Evolutionary conservation across 2,888 invertebrate genomes (phyloP), one percentile per base, ranked within the genome.

Genomic region (Toxonevra muliebris): DNA sequence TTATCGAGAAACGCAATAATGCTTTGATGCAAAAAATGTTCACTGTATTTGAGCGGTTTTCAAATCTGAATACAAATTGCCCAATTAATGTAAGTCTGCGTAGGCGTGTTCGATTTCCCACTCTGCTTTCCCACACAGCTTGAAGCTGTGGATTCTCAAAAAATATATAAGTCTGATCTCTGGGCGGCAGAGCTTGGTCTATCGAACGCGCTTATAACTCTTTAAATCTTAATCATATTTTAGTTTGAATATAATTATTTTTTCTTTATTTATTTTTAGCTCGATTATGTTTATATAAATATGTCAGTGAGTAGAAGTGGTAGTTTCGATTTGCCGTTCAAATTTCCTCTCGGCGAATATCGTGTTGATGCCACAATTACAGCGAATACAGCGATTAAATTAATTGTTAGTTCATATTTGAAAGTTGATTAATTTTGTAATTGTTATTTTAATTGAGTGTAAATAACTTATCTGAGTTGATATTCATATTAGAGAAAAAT

Each of bases 11-110:
- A 1, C 62, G 62, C 53, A 42, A 30, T 54, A 53, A 19, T 40
- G 42, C 11, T 2, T 11, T 63, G n/a, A 8, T 54, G 55, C 19
- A 43, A 3, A 43, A 55, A 2, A 19, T 55, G 30, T 43, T 63
- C 43, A 11, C n/a, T 43, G 13, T 54, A 10, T 13, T 63, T 42
- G 55, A 63, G 45, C 40, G 42, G 12, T 53, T 20, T n/a, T 55
- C 63, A 12, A 63, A 63, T 43, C 20, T 45, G 54, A 54, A 63
- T 11, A 55, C 55, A 4, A 63, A 55, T 42, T 55, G 30, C 2
- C 45, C 45, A 8, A 20, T 63, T n/a, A 10, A 55, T 12, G 63
- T 57, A 10, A 30, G 40, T 30, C 40, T n/a, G n/a, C n/a, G n/a
- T n/a, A n/a, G n/a, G n/a, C n/a, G n/a, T n/a, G n/a, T n/a, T n/a